Base-by-base conservation (phyloP, 1,140 invertebrate genomes). In the Thaumetopoea pityocampa region DNA sequence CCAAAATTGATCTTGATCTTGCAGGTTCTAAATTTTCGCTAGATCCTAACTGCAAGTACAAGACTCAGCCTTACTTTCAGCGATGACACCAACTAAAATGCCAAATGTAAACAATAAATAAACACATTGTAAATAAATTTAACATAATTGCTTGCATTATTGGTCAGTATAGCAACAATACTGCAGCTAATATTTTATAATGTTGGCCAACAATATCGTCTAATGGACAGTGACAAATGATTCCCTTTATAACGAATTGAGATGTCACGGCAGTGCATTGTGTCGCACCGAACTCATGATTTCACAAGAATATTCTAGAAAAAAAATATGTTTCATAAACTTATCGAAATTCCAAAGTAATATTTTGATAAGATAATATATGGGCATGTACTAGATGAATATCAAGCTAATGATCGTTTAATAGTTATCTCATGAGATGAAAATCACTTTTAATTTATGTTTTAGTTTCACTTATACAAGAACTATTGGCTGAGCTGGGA, bases 151-250 rank as follows among this genome's bases (percentile, higher is more conserved):
- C 19, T 5, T n/a, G n/a, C 4, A 32, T 17, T 17, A 8, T 38
- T 15, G 9, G 9, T 29, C 26, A 34, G 20, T 27, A 7, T 41
- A 29, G n/a, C 28, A 18, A 33, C 17, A 57, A 47, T 37, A 35
- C 44, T 46, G 49, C 5, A 42, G 54, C 60, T 58, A 66, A 67
- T 67, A 74, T 72, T 70, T 63, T 54, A 70, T 56, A 66, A 47
- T 59, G 40, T 60, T 52, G 56, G 38, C 61, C 45, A 79, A 79
- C 74, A 83, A 80, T 78, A 64, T 69, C 48, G 16, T 62, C 67
- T 83, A 83, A 83, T 83, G 74, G 76, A 73, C 72, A 79, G 76
- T 83, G 79, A 83, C 76, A 83, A 81, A 83, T 83, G 74, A 62
- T 67, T 72, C 59, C 62, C 51, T 58, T 80, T 80, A 67, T 73